A percentile compares a stretch with the other conserved stretches of the same genome.
Evolutionary conservation across 2,113 vertebrate species (phyloP).

Genomic region (Saguinus imperator): DNA sequence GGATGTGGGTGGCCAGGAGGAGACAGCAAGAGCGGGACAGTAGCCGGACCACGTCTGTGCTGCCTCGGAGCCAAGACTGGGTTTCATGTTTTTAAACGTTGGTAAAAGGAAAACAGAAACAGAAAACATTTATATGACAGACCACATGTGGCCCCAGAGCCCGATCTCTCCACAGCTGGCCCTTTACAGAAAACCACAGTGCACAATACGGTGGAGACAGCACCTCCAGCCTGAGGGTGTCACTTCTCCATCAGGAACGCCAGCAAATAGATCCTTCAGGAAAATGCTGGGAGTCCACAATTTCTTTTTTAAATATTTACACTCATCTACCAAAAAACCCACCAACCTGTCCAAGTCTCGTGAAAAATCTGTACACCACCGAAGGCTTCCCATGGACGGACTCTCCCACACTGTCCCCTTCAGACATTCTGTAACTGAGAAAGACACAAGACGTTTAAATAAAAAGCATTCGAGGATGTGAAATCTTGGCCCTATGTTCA

Average conservation of each 20-base stretch:
- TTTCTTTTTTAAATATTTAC: not conserved
- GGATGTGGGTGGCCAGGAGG: not conserved
- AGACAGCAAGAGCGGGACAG: no score
- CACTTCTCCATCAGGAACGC: fast-evolving
- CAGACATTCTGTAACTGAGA: slow-evolving; percentile 93
- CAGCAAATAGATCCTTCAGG: fast-evolving
- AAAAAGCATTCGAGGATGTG: not conserved
- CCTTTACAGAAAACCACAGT: fast-evolving
- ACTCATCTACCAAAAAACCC: not conserved
- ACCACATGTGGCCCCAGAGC: not conserved
- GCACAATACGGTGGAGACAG: fast-evolving
- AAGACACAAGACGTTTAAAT: not conserved
- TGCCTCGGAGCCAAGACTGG: fast-evolving
- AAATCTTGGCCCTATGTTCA: not conserved
- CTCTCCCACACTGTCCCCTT: slow-evolving; percentile 98
- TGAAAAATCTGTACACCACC: slow-evolving; percentile 93
- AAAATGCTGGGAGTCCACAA: not conserved
- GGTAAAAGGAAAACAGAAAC: fast-evolving
- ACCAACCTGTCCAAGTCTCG: slow-evolving; percentile 95
- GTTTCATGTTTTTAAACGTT: not conserved
- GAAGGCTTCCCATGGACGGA: slow-evolving; percentile 98
- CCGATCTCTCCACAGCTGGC: not conserved
- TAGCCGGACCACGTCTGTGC: fast-evolving
- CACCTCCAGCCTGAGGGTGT: fast-evolving
- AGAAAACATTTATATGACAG: no score